Conservation (phyloP, 1,140 invertebrate genomes). For the Lineus longissimus region DNA sequence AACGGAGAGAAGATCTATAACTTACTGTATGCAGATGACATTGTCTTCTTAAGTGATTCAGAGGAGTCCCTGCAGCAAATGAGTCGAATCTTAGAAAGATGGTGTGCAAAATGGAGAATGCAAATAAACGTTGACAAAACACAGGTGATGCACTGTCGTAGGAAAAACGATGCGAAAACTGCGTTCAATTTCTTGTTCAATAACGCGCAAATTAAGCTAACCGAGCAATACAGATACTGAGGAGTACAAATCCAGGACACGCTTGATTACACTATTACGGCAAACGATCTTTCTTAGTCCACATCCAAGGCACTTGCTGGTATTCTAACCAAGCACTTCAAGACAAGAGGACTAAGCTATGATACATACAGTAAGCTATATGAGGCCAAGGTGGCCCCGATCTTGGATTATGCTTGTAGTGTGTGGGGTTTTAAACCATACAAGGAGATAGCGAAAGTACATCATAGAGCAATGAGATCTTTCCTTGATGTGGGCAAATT, state of each 20-base stretch:
- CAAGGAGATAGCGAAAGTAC: not conserved
- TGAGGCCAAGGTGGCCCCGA: too few relatives aligned
- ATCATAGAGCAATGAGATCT: not conserved
- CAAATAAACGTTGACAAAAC: constrained; percentile 11
- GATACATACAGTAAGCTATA: not conserved
- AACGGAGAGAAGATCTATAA: constrained; percentile 13
- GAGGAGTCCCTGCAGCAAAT: constrained; percentile 16
- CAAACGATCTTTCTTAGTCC: not conserved
- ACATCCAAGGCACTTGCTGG: not conserved
- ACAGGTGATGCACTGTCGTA: constrained; percentile 16
- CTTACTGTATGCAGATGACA: constrained; percentile 18
- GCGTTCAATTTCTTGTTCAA: not conserved
- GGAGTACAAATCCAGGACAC: too few relatives aligned
- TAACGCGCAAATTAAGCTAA: not conserved
- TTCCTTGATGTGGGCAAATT: not conserved
- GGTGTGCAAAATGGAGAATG: constrained; percentile 7
- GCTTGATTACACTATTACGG: too few relatives aligned
- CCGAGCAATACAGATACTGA: not conserved
- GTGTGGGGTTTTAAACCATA: not conserved
- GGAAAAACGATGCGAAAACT: not conserved
- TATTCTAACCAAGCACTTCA: not conserved
- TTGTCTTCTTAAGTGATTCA: constrained; percentile 12
- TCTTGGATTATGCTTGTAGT: not conserved
- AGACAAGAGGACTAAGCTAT: not conserved
- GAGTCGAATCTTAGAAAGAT: constrained; percentile 5